Evolutionary conservation across 2,888 invertebrate genomes (phyloP).

Genomic region (Pterostichus madidus): DNA sequence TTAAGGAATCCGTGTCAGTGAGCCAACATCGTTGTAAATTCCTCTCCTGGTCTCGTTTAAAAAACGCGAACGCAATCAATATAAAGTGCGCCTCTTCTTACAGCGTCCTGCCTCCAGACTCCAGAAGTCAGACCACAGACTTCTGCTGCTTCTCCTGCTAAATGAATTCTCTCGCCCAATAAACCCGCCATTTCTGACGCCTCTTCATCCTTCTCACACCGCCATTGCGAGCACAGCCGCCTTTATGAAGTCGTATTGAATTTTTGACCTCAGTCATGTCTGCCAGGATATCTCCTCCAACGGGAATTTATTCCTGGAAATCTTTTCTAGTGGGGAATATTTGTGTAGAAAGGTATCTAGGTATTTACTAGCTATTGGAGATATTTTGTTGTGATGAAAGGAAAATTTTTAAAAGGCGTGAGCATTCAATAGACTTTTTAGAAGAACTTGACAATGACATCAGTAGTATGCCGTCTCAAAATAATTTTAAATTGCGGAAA

Average conservation of each 20-base stretch:
- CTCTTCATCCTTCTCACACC: neutral
- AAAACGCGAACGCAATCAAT: slow-evolving; percentile 43
- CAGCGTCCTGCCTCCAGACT: neutral
- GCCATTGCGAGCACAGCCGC: slow-evolving; percentile 2
- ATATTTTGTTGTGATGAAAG: neutral
- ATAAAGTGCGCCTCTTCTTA: slow-evolving; percentile 2
- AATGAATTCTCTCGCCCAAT: slow-evolving; percentile 58
- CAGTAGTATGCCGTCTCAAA: too few species aligned
- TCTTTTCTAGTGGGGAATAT: slow-evolving; percentile 34
- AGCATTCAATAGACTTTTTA: too few species aligned
- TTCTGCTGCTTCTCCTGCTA: slow-evolving; percentile 44
- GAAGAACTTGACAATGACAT: too few species aligned
- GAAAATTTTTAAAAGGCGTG: too few species aligned
- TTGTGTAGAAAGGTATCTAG: slow-evolving; percentile 39
- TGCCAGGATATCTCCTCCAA: slow-evolving; percentile 21
- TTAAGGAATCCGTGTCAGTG: neutral
- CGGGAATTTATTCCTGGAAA: slow-evolving; percentile 44
- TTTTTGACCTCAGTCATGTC: slow-evolving; percentile 35
- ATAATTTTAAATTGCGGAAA: too few species aligned
- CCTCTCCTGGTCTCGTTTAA: neutral
- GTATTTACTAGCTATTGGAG: slow-evolving; percentile 22
- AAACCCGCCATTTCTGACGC: slow-evolving; percentile 51
- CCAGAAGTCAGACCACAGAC: neutral
- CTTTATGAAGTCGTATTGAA: slow-evolving; percentile 46
- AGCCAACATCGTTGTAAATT: neutral